Base-by-base conservation (phyloP, 2,797 vertebrate species). In the Sternotherus odoratus region DNA sequence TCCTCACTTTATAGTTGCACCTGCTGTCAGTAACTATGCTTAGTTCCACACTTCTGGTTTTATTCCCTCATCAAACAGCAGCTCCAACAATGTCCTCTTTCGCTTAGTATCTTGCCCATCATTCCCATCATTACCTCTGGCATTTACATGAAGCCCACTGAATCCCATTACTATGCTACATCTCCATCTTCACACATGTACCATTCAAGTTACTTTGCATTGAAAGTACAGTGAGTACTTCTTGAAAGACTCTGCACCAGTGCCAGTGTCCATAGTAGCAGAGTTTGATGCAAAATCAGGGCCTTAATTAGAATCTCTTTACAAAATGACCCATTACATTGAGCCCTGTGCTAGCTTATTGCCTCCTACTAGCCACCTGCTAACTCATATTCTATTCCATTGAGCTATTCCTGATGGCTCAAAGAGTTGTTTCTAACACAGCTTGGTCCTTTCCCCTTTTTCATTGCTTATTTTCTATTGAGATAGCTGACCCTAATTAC, bases 221-320 rank as follows among this genome's bases (percentile, higher is more conserved):
- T 48, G 1, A 81, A 15, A 15, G 53, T 17, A 36, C n/a, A 50
- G 2, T 19, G 13, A 8, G 36, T 48, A 5, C 0, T 0, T 75
- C 90, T n/a, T 87, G 33, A 17, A 26, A 15, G 23, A 30, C 72
- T 75, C 24, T 17, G 19, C 2, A 88, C 36, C 12, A 33, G 16
- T 77, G 77, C 0, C 2, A 56, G 43, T 0, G 66, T 93, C 80
- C 36, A 49, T 3, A 81, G 36, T 1, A 7, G 57, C 5, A 36
- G 16, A 66, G 79, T 95, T 84, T 5, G 2, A 11, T 15, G 75
- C 17, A 86, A 84, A 30, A 23, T 5, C 1, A 0, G 43, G 54
- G 60, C 50, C 80, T 86, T 72, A 69, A 39, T 33, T 60, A 69
- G 84, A 80, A 85, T 50, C 13, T 3, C 17, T 43, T 48, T 82